Percentiles rank a stretch among this genome's conserved stretches.
Conservation (phyloP, 1,140 invertebrate species). For the Brachionus sp. region DNA sequence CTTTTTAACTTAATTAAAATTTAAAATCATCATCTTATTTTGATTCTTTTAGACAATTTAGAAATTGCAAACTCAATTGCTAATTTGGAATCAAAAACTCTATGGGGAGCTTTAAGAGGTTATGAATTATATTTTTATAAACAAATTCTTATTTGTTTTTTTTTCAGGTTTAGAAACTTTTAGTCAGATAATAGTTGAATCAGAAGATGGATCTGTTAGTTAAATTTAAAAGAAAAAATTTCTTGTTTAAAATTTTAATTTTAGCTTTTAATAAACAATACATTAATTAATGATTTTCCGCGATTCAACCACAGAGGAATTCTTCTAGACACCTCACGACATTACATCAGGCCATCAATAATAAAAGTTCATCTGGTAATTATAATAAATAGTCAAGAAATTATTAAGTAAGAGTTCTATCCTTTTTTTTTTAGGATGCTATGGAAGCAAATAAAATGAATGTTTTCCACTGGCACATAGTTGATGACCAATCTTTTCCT, state of each 20-base stretch:
- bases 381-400: slow-evolving; percentile 63
- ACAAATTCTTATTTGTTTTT: not conserved
- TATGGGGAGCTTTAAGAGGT: slow-evolving; percentile 45
- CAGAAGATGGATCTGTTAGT: slow-evolving; percentile 10
- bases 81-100: slow-evolving; percentile 17
- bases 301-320: slow-evolving; percentile 72
- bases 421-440: slow-evolving; percentile 65
- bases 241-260: not conserved
- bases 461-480: slow-evolving; percentile 90
- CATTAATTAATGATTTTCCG: slow-evolving; percentile 28
- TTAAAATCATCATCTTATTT: not conserved
- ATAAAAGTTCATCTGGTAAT: slow-evolving; percentile 46
- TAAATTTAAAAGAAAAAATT: not conserved
- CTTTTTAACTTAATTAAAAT: not conserved
- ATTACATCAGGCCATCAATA: slow-evolving; percentile 55
- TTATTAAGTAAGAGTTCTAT: not conserved
- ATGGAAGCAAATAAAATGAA: slow-evolving; percentile 86
- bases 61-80: not conserved
- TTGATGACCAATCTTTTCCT: slow-evolving; percentile 85
- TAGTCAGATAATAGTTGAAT: slow-evolving; percentile 17
- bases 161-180: slow-evolving; percentile 30
- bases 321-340: slow-evolving; percentile 76
- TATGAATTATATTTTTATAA: not conserved
- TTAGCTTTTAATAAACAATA: slow-evolving; percentile 50
- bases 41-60: not conserved